Conservation (phyloP, 2,113 vertebrate species). For the Crotalus viridis region DNA sequence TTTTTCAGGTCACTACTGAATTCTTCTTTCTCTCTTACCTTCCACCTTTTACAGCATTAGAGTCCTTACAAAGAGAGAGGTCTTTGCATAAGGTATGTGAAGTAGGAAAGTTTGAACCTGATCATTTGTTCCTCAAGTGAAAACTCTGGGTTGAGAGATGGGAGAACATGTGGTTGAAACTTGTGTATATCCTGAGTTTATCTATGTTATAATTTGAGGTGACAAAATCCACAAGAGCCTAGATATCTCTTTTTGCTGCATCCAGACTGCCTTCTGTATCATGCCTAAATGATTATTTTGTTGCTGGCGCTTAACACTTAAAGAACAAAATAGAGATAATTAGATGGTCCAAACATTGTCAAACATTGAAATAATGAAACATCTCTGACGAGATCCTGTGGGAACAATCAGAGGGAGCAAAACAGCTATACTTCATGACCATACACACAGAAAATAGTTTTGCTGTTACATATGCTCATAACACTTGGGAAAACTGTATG, state of each 20-base stretch:
- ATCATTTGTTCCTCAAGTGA: neutral
- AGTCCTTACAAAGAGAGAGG: neutral
- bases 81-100: neutral
- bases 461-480: neutral
- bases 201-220: neutral
- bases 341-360: neutral
- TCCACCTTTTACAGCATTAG: neutral
- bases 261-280: neutral
- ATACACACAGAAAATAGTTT: neutral
- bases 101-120: neutral
- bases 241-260: neutral
- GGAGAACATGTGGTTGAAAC: neutral
- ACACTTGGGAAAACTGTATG: neutral
- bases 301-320: neutral
- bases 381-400: neutral
- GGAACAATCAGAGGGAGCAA: neutral
- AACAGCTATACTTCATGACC: neutral
- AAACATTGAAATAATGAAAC: constrained; percentile 9
- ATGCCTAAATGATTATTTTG: neutral
- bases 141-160: neutral
- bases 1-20: neutral
- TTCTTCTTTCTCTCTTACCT: neutral
- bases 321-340: constrained; percentile 1
- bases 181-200: neutral
- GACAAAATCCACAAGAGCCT: neutral